Base-by-base conservation (phyloP, 2,113 vertebrate species). In the Turdus rufiventris region DNA sequence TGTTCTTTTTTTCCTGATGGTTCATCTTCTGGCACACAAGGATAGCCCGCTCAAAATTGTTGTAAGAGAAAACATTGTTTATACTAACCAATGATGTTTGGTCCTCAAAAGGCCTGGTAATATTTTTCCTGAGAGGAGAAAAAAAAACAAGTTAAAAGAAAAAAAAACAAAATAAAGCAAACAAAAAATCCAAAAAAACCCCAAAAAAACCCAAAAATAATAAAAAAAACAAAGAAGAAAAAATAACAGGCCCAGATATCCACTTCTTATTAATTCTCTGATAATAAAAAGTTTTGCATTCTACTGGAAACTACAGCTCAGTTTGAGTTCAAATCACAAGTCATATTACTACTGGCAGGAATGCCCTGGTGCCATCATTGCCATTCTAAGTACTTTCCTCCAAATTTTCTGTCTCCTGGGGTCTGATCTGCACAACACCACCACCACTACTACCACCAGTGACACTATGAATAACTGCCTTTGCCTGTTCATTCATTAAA, bases 51-150 rank as follows among this genome's bases (percentile, higher is more conserved):
- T 40, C 47, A 53, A 79, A 78, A 88, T 8, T 24, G 5, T 53
- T 8, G 0, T 7, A 66, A 54, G 28, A 79, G n/a, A 81, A 71
- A 63, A 51, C 1, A 0, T 6, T 5, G 28, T 43, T 92, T 75
- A n/a, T 42, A 98, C 98, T 98, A 79, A 99, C 99, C 98, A 99
- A 63, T 15, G 99, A 99, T 2, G 99, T 99, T 1, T 99, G 99
- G 97, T 99, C 99, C 81, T 99, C 99, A 98, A 99, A 99, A 10
- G 99, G 99, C 33, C 99, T 98, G 17, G 99, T 98, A 73, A 99
- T 98, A 95, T 99, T 99, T 98, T 99, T 99, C 96, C 99, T 99
- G 88, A 68, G 65, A 93, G 81, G 3, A 82, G 18, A 18, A 2
- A 12, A 25, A 45, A 51, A 70, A 61, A 25, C 3, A 19, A 61